phyloP scores from a whole-genome alignment of 2,113 vertebrate genomes.

The Salvator merianae region DNA sequence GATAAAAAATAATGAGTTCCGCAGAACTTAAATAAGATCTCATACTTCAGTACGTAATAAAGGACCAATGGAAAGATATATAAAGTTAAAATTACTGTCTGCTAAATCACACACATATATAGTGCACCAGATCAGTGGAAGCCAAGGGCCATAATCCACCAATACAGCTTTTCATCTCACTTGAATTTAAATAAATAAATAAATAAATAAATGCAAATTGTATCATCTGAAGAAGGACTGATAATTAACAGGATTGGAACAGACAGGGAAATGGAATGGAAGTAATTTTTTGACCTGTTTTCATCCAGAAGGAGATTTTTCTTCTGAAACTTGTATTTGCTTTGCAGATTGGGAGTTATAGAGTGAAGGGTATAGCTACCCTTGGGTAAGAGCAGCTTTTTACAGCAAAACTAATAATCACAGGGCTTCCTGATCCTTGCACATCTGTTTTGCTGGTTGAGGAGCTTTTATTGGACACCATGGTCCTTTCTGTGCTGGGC shows the following conservation, averaged over 20 bases:
- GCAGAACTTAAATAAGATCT: constrained; percentile 16
- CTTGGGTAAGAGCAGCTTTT: no score
- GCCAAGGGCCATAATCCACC: neutral
- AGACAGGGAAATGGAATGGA: neutral
- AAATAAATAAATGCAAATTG: neutral
- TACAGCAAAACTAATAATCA: no score
- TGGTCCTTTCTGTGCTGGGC: no score
- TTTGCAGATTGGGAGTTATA: no score
- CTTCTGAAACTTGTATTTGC: neutral
- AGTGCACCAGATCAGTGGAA: neutral
- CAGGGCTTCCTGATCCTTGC: no score
- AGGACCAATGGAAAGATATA: constrained; percentile 33
- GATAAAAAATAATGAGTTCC: constrained; percentile 22
- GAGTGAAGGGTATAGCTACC: no score
- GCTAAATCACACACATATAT: neutral
- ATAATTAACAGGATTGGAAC: neutral
- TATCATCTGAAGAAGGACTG: neutral
- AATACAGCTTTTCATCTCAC: neutral
- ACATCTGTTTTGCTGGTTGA: no score
- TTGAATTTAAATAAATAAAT: no score
- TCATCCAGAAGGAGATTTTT: neutral
- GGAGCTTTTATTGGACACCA: no score
- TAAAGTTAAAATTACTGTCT: constrained; percentile 12
- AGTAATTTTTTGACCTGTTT: neutral
- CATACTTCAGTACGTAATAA: constrained; percentile 26